phyloP scores from a whole-genome alignment of 2,113 vertebrate genomes.

The Propithecus coquereli region DNA sequence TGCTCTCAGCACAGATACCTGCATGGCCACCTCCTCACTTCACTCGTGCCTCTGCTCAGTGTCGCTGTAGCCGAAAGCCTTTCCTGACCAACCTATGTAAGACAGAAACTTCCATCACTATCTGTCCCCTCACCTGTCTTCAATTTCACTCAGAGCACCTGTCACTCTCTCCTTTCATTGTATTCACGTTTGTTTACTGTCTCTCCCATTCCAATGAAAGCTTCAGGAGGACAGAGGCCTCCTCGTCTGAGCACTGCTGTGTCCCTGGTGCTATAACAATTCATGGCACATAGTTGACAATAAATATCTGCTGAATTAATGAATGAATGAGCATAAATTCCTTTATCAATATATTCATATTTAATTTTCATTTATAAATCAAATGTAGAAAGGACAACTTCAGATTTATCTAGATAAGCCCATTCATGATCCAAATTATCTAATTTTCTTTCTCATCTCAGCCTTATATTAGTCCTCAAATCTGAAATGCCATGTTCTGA shows the following conservation, averaged over 20 bases:
- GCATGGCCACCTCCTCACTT: not conserved
- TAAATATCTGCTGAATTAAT: not conserved
- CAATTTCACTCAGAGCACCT: not conserved
- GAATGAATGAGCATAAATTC: not conserved
- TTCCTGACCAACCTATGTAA: not conserved
- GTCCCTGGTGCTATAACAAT: not conserved
- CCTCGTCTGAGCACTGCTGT: not conserved
- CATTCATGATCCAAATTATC: not conserved
- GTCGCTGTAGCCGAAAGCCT: not conserved
- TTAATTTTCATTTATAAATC: not conserved
- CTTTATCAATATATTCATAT: not conserved
- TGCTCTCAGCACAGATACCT: not conserved
- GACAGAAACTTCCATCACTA: not conserved
- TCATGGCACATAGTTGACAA: not conserved
- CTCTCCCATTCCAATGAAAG: not conserved
- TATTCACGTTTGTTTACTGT: not conserved
- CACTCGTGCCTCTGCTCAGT: not conserved
- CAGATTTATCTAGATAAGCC: not conserved
- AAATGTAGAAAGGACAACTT: not conserved
- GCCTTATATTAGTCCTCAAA: not conserved
- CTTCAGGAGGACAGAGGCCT: not conserved
- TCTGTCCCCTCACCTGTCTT: not conserved
- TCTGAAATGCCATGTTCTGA: not conserved
- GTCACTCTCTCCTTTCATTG: not conserved
- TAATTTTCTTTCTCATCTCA: not conserved